These are phyloP conservation scores for Drosophila atroscutellata DNA, from an alignment of 2,888 invertebrate genomes.

Conservation along the genomic window DNA sequence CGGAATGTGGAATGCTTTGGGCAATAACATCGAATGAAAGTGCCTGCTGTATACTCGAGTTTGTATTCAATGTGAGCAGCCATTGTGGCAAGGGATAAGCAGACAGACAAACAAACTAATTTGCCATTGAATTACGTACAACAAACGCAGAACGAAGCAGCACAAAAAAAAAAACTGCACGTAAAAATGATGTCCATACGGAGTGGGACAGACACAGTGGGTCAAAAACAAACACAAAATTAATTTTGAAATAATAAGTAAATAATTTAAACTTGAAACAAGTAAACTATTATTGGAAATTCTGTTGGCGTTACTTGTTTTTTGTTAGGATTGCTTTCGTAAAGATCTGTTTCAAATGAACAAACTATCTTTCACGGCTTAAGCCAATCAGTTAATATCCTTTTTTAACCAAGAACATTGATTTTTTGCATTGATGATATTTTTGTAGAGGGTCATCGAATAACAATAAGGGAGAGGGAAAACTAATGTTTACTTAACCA, in stretches of 20 bases:
- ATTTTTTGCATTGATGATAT: neutral
- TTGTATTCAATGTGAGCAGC: neutral
- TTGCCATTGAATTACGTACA: slow-evolving; percentile 60
- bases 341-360: neutral
- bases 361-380: neutral
- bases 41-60: slow-evolving; percentile 20
- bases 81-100: neutral
- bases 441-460: neutral
- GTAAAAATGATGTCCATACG: slow-evolving; percentile 48
- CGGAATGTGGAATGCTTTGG: slow-evolving; percentile 35
- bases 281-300: neutral
- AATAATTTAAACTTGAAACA: neutral
- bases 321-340: neutral
- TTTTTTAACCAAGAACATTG: neutral
- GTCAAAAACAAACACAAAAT: neutral
- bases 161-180: slow-evolving; percentile 45
- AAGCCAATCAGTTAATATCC: neutral
- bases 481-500: neutral
- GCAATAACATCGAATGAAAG: slow-evolving; percentile 47
- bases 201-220: slow-evolving; percentile 10
- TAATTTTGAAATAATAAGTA: neutral
- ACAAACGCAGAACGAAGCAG: slow-evolving; percentile 17
- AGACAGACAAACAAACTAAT: slow-evolving; percentile 68
- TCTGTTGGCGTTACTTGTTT: neutral
- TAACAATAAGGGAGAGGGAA: neutral